Evolutionary conservation across 2,113 vertebrate genomes (phyloP).

Genomic region (Silurus meridionalis): DNA sequence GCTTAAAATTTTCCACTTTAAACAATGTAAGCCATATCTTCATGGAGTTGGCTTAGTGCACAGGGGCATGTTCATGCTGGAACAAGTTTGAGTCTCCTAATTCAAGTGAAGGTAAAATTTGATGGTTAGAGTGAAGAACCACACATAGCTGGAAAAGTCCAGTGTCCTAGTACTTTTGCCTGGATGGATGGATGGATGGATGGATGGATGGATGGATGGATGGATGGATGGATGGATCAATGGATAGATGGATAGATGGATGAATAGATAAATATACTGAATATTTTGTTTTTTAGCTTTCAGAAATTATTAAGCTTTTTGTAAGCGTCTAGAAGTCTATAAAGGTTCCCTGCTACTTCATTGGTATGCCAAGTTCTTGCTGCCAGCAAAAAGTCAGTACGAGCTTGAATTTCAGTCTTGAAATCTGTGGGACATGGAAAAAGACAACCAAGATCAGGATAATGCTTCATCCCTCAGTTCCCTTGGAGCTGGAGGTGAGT

Average conservation of each 20-base stretch:
- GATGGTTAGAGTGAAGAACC: too few species aligned
- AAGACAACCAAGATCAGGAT: background rate
- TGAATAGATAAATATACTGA: background rate
- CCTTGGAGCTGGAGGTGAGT: background rate
- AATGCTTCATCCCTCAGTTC: background rate
- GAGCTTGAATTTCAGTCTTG: background rate
- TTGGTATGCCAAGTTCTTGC: background rate
- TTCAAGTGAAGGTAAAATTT: too few species aligned
- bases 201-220: background rate
- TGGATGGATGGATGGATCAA: too few species aligned
- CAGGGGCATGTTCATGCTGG: too few species aligned
- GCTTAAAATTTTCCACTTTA: too few species aligned
- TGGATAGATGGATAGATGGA: background rate
- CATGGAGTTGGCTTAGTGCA: too few species aligned
- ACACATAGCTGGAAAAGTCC: too few species aligned
- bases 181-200: too few species aligned
- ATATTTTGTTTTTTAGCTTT: background rate
- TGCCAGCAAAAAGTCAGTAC: background rate
- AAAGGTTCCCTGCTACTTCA: background rate
- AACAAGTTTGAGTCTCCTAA: too few species aligned
- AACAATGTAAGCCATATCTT: too few species aligned
- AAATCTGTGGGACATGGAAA: conserved; percentile 4
- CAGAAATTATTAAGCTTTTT: background rate
- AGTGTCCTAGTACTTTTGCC: too few species aligned
- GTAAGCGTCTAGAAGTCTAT: background rate